Conservation (phyloP, 2,888 invertebrate genomes). For the Trissolcus japonicus region DNA sequence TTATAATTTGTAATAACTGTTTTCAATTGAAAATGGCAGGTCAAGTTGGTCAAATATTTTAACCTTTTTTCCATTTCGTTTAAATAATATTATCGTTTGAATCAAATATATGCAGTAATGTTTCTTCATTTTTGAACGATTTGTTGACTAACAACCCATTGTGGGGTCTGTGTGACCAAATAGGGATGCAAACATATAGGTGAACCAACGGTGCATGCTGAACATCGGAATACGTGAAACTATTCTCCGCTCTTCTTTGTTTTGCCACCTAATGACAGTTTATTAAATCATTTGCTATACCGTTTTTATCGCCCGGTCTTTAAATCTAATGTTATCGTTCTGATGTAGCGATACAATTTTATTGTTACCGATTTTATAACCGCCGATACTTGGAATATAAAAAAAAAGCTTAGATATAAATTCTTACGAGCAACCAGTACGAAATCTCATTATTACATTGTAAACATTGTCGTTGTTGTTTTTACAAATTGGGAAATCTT, state of each 20-base stretch:
- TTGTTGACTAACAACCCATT: constrained; percentile 49
- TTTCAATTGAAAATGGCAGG: no score
- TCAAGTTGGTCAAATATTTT: no score
- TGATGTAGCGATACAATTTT: constrained; percentile 9
- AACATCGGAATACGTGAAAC: constrained; percentile 53
- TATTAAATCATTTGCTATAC: constrained; percentile 27
- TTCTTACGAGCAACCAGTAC: background rate
- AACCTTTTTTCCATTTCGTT: no score
- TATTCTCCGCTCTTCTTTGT: constrained; percentile 47
- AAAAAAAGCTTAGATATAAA: background rate
- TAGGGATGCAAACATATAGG: constrained; percentile 50
- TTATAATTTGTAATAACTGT: no score
- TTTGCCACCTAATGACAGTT: constrained; percentile 34
- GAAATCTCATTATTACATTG: no score
- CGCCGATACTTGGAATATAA: constrained; percentile 3
- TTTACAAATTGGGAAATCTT: no score
- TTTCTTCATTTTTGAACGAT: constrained; percentile 45
- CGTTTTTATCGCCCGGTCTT: constrained; percentile 6
- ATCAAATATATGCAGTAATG: constrained; percentile 6
- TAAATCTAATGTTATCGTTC: constrained; percentile 8
- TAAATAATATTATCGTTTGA: no score
- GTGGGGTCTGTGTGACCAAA: constrained; percentile 42
- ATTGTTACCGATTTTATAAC: background rate
- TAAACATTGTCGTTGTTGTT: no score
- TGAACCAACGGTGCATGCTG: constrained; percentile 53